These are phyloP conservation scores for Nautilus pompilius DNA, from an alignment of 1,140 invertebrate species.

Conservation along the genomic window DNA sequence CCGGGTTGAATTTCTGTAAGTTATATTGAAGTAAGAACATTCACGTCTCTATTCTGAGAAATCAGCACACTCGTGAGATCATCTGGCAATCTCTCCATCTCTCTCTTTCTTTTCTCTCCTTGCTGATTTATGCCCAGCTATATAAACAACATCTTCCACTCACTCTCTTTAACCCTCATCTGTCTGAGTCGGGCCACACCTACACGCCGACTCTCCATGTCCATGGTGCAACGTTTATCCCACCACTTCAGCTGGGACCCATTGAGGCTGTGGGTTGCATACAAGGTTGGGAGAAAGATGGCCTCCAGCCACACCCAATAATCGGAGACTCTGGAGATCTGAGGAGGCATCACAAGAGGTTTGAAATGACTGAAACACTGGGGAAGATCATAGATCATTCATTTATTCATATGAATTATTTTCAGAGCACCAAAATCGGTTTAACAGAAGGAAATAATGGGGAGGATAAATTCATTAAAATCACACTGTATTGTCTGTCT, in stretches of 20 bases:
- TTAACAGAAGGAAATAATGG: no score
- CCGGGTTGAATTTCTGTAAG: no score
- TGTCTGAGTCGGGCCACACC: constrained; percentile 50
- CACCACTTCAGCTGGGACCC: constrained; percentile 44
- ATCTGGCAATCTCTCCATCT: background rate
- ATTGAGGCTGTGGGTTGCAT: constrained; percentile 45
- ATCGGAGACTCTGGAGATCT: constrained; percentile 35
- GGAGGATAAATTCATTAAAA: no score
- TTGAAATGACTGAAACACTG: no score
- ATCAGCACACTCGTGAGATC: no score
- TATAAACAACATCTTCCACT: constrained; percentile 2
- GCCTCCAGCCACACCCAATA: constrained; percentile 47
- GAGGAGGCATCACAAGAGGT: background rate
- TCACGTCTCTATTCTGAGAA: no score
- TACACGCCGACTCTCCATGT: constrained; percentile 41
- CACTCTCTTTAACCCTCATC: constrained; percentile 50
- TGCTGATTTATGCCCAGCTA: background rate
- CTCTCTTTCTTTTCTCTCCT: background rate
- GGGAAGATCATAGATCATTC: no score
- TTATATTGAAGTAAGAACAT: no score
- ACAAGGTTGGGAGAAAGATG: constrained; percentile 42
- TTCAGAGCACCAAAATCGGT: no score
- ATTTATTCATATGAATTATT: no score
- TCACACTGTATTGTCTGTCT: no score
- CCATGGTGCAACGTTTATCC: constrained; percentile 43